A percentile compares a stretch with the other conserved stretches of the same genome.
Evolutionary conservation across 2,797 vertebrate genomes (phyloP).

Genomic region (Gymnopithys bicolor): DNA sequence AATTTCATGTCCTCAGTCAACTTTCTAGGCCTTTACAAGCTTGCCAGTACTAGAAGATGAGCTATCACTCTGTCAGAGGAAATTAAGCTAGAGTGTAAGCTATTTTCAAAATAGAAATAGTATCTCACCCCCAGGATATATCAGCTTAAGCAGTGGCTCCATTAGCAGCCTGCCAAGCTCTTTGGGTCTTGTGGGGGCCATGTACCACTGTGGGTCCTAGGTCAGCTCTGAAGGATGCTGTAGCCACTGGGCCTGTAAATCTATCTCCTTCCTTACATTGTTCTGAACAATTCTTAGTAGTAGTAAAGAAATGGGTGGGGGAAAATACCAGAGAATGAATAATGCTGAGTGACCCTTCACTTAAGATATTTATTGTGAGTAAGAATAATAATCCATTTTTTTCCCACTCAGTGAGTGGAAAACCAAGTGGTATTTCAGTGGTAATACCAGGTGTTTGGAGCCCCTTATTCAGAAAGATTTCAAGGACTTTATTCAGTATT

Average conservation of each 20-base stretch:
- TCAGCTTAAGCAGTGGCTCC: background rate
- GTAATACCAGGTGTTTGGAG: background rate
- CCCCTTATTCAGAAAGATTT: background rate
- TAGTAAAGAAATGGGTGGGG: background rate
- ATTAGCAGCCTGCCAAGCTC: background rate
- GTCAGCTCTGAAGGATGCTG: background rate
- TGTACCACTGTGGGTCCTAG: rapidly evolving
- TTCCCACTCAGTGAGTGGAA: background rate
- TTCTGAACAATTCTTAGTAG: background rate
- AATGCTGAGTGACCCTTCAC: background rate
- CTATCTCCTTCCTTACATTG: background rate
- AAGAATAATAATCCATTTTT: background rate
- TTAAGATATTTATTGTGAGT: background rate
- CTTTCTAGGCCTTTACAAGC: background rate
- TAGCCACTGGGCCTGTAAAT: background rate
- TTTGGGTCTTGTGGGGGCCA: background rate
- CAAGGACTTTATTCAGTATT: background rate
- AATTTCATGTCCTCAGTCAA: background rate
- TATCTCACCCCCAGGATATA: background rate
- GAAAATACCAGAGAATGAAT: background rate
- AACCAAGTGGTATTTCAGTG: background rate
- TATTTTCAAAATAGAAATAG: background rate
- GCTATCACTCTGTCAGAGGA: background rate
- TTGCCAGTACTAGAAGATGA: background rate
- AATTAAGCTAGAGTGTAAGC: background rate